Percentiles rank a stretch among this genome's conserved stretches.
Evolutionary conservation across 2,797 vertebrate genomes (phyloP).

Genomic region (Eulemur albifrons): DNA sequence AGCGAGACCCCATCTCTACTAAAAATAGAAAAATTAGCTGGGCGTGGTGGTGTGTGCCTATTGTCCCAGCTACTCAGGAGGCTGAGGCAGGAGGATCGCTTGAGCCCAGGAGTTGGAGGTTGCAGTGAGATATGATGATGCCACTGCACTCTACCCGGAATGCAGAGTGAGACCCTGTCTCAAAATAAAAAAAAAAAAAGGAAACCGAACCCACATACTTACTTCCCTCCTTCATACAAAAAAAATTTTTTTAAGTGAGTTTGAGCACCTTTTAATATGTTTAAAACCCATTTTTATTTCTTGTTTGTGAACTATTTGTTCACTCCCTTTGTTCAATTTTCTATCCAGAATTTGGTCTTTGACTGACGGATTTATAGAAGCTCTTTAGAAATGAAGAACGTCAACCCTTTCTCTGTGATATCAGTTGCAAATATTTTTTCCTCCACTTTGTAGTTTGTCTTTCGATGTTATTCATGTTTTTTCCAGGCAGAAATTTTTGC

Average conservation of each 20-base stretch:
- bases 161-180: too few relatives aligned
- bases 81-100: too few relatives aligned
- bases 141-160: too few relatives aligned
- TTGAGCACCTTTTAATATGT: background rate
- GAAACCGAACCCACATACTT: too few relatives aligned
- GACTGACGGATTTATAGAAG: background rate
- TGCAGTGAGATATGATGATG: too few relatives aligned
- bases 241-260: background rate
- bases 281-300: background rate
- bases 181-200: too few relatives aligned
- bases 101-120: too few relatives aligned
- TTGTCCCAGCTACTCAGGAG: too few relatives aligned
- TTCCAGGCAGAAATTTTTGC: background rate
- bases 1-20: too few relatives aligned
- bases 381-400: background rate
- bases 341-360: background rate
- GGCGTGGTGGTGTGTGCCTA: too few relatives aligned
- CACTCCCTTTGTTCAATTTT: background rate
- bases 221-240: too few relatives aligned
- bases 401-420: background rate
- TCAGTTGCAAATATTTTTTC: background rate
- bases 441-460: background rate
- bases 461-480: background rate
- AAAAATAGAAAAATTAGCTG: too few relatives aligned
- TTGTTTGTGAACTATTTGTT: background rate